phyloP scores from a whole-genome alignment of 1,140 invertebrate genomes.

The Cheumatopsyche charites region DNA sequence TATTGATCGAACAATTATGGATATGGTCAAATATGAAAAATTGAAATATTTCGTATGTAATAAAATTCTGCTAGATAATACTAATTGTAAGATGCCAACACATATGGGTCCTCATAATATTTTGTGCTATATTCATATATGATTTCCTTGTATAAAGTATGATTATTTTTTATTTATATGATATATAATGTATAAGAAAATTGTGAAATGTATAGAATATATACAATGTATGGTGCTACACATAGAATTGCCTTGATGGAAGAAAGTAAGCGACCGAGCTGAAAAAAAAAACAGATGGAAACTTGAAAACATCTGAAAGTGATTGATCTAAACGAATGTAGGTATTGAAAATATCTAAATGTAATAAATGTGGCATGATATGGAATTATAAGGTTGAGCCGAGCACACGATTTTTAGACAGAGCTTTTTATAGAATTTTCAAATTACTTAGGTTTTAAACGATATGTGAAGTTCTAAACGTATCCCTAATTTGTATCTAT shows the following conservation, averaged over 20 bases:
- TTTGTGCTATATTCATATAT: background rate
- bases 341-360: conserved; percentile 34
- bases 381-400: conserved; percentile 34
- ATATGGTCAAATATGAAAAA: too few relatives aligned
- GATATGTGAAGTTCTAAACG: too few relatives aligned
- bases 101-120: too few relatives aligned
- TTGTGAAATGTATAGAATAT: conserved; percentile 44
- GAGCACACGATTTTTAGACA: conserved; percentile 47
- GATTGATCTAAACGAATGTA: background rate
- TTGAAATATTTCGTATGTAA: too few relatives aligned
- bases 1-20: too few relatives aligned
- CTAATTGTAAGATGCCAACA: too few relatives aligned
- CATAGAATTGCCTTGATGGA: conserved; percentile 49
- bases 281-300: conserved; percentile 8
- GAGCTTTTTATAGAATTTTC: conserved; percentile 28
- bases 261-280: conserved; percentile 37
- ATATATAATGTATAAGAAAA: conserved; percentile 33
- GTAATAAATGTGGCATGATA: conserved; percentile 30
- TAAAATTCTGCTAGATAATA: too few relatives aligned
- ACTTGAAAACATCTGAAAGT: conserved; percentile 37
- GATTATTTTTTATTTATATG: conserved; percentile 18
- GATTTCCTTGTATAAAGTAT: conserved; percentile 10
- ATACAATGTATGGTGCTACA: conserved; percentile 49
- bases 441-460: conserved; percentile 18
- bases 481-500: too few relatives aligned